phyloP scores from a whole-genome alignment of 2,888 invertebrate genomes.

The Cephus nigrinus region DNA sequence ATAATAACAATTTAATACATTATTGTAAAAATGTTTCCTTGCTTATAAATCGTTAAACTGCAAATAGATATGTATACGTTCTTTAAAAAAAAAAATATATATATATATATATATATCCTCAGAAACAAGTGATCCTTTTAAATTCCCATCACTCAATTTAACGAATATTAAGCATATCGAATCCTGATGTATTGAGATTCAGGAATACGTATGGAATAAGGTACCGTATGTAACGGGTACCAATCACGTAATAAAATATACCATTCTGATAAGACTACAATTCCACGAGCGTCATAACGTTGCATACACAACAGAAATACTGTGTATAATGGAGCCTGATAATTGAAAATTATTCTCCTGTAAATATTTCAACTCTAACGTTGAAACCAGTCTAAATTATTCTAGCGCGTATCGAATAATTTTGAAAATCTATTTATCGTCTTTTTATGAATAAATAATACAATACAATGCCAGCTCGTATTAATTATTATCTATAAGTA shows the following conservation, averaged over 20 bases:
- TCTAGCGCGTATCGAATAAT: not conserved
- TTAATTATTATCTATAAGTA: not conserved
- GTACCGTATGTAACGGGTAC: not conserved
- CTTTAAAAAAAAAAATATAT: too few relatives aligned
- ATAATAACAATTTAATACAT: too few relatives aligned
- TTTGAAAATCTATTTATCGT: not conserved
- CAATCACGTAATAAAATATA: not conserved
- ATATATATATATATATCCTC: too few relatives aligned
- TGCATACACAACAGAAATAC: not conserved
- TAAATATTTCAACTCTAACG: not conserved
- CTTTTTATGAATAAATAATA: not conserved
- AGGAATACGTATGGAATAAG: not conserved
- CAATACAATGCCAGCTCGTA: not conserved
- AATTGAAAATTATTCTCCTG: not conserved
- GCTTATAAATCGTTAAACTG: too few relatives aligned
- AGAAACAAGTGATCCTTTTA: too few relatives aligned
- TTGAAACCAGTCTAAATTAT: not conserved
- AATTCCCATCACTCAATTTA: too few relatives aligned
- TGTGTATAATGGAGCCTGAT: not conserved
- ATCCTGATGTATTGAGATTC: not conserved
- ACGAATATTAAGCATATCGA: not conserved
- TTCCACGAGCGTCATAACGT: not conserved
- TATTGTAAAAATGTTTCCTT: too few relatives aligned
- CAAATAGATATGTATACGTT: too few relatives aligned
- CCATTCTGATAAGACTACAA: not conserved